These are phyloP conservation scores for Allolobophora icterica DNA, from an alignment of 2,888 invertebrate species.

Conservation along the genomic window DNA sequence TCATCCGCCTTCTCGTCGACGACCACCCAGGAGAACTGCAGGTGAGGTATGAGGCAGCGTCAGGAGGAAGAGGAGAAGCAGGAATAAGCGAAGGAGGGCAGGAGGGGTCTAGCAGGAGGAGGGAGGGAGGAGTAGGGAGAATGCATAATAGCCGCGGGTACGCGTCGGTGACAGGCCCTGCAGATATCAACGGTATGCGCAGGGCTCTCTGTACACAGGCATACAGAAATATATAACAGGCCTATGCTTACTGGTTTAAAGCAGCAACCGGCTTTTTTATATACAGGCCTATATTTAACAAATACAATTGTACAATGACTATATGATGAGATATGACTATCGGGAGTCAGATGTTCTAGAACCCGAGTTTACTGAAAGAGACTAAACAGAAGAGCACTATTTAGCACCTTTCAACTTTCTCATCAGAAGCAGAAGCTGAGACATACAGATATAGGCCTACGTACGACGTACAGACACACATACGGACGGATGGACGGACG, in stretches of 20 bases:
- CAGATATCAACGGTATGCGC: neutral
- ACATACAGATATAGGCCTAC: neutral
- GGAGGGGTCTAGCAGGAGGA: neutral
- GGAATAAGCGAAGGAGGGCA: neutral
- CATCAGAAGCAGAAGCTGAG: neutral
- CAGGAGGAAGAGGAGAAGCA: neutral
- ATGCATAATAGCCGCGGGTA: neutral
- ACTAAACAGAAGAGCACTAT: no score
- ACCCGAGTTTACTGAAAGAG: neutral
- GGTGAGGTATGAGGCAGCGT: neutral
- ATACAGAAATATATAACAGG: neutral
- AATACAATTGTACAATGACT: neutral
- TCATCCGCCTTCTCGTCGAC: conserved; percentile 17
- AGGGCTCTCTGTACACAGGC: neutral
- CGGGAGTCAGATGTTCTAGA: neutral
- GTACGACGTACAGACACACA: neutral
- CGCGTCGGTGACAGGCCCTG: conserved; percentile 17
- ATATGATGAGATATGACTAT: neutral
- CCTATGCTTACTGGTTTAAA: neutral
- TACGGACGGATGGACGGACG: neutral
- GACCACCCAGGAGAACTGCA: conserved; percentile 17
- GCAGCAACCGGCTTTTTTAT: neutral
- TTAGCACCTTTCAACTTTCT: neutral
- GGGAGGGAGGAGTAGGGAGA: neutral
- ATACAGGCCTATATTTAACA: neutral